Evolutionary conservation across 2,797 vertebrate genomes (phyloP).

Genomic region (Sternarchorhynchus goeldii): DNA sequence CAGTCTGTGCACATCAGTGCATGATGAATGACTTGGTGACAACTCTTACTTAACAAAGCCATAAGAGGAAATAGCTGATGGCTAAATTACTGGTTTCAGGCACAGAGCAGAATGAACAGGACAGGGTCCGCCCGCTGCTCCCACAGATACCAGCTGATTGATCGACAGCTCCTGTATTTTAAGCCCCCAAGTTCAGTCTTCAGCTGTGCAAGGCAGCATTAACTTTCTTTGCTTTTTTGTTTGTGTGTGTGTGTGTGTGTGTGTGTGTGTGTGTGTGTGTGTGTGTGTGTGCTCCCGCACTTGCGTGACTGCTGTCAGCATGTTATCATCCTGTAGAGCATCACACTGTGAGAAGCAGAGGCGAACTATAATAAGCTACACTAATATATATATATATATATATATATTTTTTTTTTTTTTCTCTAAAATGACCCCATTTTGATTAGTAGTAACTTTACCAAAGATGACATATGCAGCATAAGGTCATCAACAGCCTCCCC

Average conservation of each 20-base stretch:
- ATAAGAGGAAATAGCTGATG: conserved; percentile 45
- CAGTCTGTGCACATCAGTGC: conserved; percentile 6
- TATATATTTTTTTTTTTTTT: conserved; percentile 27
- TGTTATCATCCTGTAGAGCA: conserved; percentile 55
- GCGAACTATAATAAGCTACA: not conserved
- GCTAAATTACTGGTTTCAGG: conserved; percentile 60
- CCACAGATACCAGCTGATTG: conserved; percentile 52
- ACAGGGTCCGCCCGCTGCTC: conserved; percentile 52
- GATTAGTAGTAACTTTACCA: not conserved
- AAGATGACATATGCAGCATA: not conserved
- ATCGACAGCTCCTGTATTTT: conserved; percentile 71
- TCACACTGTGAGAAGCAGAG: conserved; percentile 11
- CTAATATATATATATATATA: conserved; percentile 10
- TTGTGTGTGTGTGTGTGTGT: conserved; percentile 14
- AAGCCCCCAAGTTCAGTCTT: conserved; percentile 64
- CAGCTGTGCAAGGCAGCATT: conserved; percentile 55
- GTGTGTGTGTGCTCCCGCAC: conserved; percentile 7
- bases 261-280: not conserved
- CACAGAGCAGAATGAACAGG: conserved; percentile 45
- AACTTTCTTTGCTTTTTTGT: conserved; percentile 48
- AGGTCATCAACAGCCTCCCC: no score
- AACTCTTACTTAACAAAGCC: conserved; percentile 49
- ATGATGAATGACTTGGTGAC: conserved; percentile 32
- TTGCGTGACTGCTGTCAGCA: conserved; percentile 35
- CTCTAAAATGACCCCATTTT: conserved; percentile 19